A percentile compares a stretch with the other conserved stretches of the same genome.
Evolutionary conservation across 2,797 vertebrate genomes (phyloP).

Genomic region (Rhynchotus rufescens): DNA sequence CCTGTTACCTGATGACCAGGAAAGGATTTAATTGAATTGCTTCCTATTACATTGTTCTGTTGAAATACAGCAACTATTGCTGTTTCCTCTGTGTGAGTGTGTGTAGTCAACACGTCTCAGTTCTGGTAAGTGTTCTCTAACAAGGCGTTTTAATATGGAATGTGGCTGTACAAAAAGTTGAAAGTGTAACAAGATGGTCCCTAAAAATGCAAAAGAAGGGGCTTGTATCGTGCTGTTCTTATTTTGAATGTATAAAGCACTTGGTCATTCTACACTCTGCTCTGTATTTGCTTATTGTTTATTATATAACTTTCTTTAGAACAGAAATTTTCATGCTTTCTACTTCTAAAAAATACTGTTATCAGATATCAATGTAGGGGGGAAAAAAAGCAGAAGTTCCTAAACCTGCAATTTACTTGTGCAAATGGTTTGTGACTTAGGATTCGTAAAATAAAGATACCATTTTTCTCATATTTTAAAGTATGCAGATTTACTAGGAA

Average conservation of each 20-base stretch:
- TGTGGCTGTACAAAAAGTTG: not conserved
- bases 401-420: not conserved
- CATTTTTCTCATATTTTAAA: not conserved
- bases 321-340: not conserved
- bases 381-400: not conserved
- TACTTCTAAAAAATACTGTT: not conserved
- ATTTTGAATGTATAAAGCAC: accelerated
- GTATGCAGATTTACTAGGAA: not conserved
- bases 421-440: not conserved
- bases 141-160: not conserved
- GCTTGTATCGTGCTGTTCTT: accelerated
- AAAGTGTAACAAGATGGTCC: not conserved
- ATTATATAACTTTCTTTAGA: not conserved
- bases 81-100: not conserved
- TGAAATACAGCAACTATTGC: not conserved
- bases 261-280: not conserved
- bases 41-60: constrained; percentile 15
- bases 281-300: not conserved
- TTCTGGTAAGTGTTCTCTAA: not conserved
- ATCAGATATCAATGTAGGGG: not conserved
- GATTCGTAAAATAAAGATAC: not conserved
- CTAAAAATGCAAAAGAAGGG: not conserved
- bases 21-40: not conserved
- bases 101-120: not conserved
- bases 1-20: not conserved